Percentiles rank a stretch among this genome's conserved stretches.
Evolutionary conservation across 2,113 vertebrate genomes (phyloP).

Genomic region (Thinocorus orbignyianus): DNA sequence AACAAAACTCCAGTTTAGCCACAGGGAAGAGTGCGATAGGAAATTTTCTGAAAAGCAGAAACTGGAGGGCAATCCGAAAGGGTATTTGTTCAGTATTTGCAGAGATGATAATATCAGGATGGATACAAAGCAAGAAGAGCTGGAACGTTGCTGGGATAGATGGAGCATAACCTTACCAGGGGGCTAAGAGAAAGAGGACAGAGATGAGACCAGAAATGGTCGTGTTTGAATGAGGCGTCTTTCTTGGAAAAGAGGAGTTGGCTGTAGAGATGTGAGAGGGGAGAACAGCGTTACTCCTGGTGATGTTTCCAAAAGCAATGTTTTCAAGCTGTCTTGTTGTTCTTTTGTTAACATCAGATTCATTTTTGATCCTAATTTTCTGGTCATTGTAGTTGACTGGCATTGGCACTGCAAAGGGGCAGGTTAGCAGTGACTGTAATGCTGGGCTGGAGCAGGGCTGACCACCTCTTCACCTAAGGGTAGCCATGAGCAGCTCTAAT

Average conservation of each 20-base stretch:
- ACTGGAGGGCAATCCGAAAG: background rate
- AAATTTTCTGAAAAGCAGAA: background rate
- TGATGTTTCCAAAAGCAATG: background rate
- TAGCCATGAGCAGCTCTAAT: background rate
- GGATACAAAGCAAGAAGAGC: background rate
- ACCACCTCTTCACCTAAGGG: background rate
- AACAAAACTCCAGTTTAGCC: background rate
- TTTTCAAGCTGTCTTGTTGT: background rate
- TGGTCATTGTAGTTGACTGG: rapidly evolving
- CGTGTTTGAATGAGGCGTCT: background rate
- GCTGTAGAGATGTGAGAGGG: background rate
- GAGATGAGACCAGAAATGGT: background rate
- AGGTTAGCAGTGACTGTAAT: background rate
- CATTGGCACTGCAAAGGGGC: rapidly evolving
- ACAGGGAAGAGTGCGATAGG: background rate
- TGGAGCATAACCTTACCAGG: background rate
- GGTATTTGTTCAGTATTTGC: background rate
- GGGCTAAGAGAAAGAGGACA: background rate
- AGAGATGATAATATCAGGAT: background rate
- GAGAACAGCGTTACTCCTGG: background rate
- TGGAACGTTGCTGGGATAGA: background rate
- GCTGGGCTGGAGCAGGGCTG: background rate
- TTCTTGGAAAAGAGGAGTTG: background rate
- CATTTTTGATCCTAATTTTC: background rate
- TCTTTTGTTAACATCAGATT: background rate